These are phyloP conservation scores for Poecile atricapillus DNA, from an alignment of 2,113 vertebrate species.

Conservation along the genomic window DNA sequence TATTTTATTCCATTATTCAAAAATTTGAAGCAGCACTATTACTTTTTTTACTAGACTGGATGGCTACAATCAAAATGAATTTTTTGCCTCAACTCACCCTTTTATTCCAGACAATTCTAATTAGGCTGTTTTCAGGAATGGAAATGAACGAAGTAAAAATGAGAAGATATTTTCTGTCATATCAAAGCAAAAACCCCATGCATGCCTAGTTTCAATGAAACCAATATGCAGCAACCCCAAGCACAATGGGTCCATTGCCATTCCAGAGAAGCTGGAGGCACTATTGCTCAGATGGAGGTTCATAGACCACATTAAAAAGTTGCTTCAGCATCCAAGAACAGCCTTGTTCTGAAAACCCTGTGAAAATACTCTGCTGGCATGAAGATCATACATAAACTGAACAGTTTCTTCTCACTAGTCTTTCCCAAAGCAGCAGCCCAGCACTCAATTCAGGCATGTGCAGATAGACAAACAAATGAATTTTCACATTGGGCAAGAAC, in stretches of 20 bases:
- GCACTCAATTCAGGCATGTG: neutral
- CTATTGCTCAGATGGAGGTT: neutral
- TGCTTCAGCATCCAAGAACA: neutral
- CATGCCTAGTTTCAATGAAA: neutral
- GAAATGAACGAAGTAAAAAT: neutral
- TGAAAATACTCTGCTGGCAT: neutral
- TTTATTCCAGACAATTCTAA: neutral
- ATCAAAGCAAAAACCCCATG: neutral
- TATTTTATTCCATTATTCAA: neutral
- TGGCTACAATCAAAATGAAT: neutral
- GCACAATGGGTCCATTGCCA: neutral
- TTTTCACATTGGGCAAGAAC: neutral
- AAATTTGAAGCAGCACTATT: neutral
- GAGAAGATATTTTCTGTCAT: neutral
- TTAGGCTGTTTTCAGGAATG: neutral
- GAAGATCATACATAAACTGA: neutral
- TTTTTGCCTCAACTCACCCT: conserved; percentile 19
- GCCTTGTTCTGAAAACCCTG: neutral
- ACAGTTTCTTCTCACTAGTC: neutral
- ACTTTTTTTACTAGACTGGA: neutral
- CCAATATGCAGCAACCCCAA: neutral
- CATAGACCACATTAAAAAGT: neutral
- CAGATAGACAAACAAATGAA: neutral
- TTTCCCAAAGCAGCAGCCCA: neutral
- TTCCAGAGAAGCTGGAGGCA: neutral